phyloP scores from a whole-genome alignment of 2,888 invertebrate genomes.

The Troides aeacus region DNA sequence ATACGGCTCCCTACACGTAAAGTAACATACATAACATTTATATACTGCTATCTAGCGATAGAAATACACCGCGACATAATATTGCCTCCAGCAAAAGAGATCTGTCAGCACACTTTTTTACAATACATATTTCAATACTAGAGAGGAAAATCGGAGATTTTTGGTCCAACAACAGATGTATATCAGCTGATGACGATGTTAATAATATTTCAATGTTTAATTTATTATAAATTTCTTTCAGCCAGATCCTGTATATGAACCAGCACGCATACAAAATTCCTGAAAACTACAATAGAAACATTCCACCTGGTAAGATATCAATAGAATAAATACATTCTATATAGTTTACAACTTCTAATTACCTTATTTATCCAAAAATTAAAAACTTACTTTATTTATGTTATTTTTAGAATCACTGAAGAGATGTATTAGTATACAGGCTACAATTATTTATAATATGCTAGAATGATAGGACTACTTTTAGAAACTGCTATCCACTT shows the following conservation, averaged over 20 bases:
- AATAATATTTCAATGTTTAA: conserved; percentile 44
- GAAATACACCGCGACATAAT: too few species aligned
- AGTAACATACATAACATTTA: too few species aligned
- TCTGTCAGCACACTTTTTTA: too few species aligned
- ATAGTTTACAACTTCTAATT: background rate
- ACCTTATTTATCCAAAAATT: background rate
- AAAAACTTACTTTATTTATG: background rate
- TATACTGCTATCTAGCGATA: too few species aligned
- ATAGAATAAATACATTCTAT: background rate
- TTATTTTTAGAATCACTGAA: background rate
- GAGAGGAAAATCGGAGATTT: too few species aligned
- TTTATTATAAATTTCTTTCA: conserved; percentile 63
- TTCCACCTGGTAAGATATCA: conserved; percentile 68
- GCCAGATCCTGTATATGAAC: conserved; percentile 79
- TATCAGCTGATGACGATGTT: too few species aligned
- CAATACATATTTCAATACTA: too few species aligned
- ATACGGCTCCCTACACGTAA: too few species aligned
- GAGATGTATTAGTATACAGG: conserved; percentile 26
- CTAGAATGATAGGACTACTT: conserved; percentile 38
- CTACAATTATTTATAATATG: conserved; percentile 33
- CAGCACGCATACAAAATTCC: conserved; percentile 73
- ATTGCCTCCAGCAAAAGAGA: too few species aligned
- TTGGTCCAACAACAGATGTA: too few species aligned
- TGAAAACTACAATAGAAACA: conserved; percentile 75
- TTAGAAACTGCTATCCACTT: conserved; percentile 61